Conservation (phyloP, 1,140 invertebrate species). For the Calephelis nemesis region DNA sequence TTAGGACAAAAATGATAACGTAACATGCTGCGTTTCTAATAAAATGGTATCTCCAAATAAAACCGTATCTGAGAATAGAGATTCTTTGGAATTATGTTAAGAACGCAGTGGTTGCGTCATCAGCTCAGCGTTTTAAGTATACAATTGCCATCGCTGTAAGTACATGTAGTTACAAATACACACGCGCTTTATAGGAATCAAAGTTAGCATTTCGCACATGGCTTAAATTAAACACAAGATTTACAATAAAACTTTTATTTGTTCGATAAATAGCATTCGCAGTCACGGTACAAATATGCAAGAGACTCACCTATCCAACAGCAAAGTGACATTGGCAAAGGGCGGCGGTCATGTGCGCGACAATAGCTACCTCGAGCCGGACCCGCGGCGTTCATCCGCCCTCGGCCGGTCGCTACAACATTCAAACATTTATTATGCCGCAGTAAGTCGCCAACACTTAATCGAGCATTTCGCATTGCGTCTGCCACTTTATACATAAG, state of each 20-base stretch:
- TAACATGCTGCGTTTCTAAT: too few species aligned
- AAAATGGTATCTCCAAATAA: too few species aligned
- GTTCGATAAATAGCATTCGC: not conserved
- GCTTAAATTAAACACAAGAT: not conserved
- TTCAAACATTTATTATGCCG: slow-evolving; percentile 66
- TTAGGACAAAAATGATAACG: not conserved
- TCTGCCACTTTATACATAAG: slow-evolving; percentile 38
- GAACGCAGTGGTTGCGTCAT: too few species aligned
- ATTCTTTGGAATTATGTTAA: too few species aligned
- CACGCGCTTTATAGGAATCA: not conserved
- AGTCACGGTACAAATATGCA: slow-evolving; percentile 4
- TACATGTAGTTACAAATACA: slow-evolving; percentile 32
- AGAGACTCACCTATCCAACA: slow-evolving; percentile 49
- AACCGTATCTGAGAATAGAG: too few species aligned
- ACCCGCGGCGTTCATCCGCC: slow-evolving; percentile 52
- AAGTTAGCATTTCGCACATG: not conserved
- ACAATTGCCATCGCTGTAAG: not conserved
- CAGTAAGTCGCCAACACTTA: slow-evolving; percentile 47
- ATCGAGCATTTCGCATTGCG: slow-evolving; percentile 50
- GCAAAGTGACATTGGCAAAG: slow-evolving; percentile 44
- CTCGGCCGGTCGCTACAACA: slow-evolving; percentile 68
- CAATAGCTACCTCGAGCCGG: slow-evolving; percentile 22
- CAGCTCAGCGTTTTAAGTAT: too few species aligned
- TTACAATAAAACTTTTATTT: not conserved
- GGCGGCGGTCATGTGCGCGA: slow-evolving; percentile 35